Evolutionary conservation across 2,888 invertebrate genomes (phyloP), one percentile per base, ranked within the genome.

Genomic region (Scrobipalpa costella): DNA sequence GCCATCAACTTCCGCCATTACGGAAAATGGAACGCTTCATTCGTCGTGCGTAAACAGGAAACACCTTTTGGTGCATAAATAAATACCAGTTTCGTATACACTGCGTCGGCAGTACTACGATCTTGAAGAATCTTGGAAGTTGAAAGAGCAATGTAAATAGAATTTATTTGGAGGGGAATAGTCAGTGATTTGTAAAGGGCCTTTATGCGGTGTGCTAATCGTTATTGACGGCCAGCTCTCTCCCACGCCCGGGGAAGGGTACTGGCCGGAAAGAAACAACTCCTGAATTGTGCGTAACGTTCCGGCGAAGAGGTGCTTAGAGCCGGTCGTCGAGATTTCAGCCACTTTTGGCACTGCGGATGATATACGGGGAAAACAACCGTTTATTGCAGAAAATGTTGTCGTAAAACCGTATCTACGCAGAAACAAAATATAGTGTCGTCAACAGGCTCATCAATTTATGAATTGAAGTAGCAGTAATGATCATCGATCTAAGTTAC

Each of bases 1-100:
- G 75, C 72, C 73, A 71, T 68, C 71, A 66, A 73, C 73, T 83
- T 85, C 85, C 84, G 79, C 73, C 70, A 71, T 79, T 76, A 74
- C 65, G 71, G 72, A 78, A 81, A 80, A 77, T 84, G 71, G 77
- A 74, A 63, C 78, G 73, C 70, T 66, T 73, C 66, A 67, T 72
- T 64, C 34, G n/a, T 49, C 49, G 50, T 40, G 40, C 58, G 38
- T 49, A 61, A 40, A 63, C 47, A 19, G 44, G 55, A 55, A 55
- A 27, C 55, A 21, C 50, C 8, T 21, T 13, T 2, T 13, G 44
- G 17, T 52, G 34, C 55, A 55, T 15, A 55, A 11, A 52, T 27
- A 27, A 55, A n/a, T 7, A 27, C 34, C 34, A 9, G 13, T 21
- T n/a, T 3, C 7, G n/a, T 6, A 1, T 55, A 34, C 55, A 55